Evolutionary conservation across 1,140 invertebrate genomes (phyloP).

Genomic region (Drosophila mauritiana): DNA sequence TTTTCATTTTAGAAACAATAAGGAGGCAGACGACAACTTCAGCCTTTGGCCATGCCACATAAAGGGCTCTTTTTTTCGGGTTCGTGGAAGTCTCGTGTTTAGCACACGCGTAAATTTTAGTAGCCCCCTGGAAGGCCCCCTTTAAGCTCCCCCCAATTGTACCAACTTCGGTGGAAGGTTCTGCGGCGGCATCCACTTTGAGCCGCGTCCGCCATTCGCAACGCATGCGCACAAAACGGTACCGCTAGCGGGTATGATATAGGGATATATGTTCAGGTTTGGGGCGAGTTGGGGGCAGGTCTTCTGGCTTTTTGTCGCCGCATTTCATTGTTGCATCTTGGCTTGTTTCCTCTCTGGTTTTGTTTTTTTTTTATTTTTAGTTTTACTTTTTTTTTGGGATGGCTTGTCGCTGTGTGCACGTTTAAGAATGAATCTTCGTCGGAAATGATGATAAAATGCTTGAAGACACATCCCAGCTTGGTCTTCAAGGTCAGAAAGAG

Average conservation of each 20-base stretch:
- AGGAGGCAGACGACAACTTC: constrained; percentile 46
- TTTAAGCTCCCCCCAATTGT: constrained; percentile 11
- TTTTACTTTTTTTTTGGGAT: constrained; percentile 3
- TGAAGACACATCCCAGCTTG: constrained; percentile 46
- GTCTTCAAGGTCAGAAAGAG: constrained; percentile 71
- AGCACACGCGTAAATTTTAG: constrained; percentile 84
- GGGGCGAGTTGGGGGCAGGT: neutral
- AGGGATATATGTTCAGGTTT: constrained; percentile 24
- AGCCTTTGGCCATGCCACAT: constrained; percentile 65
- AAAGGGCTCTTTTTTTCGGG: constrained; percentile 54
- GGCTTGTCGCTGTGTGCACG: constrained; percentile 48
- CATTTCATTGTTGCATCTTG: constrained; percentile 78
- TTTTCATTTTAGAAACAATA: constrained; percentile 79
- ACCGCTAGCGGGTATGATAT: constrained; percentile 78
- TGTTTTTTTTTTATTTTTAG: neutral
- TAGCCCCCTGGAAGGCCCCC: constrained; percentile 46
- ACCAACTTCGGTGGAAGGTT: constrained; percentile 17
- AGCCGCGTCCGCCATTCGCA: constrained; percentile 77
- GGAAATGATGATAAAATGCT: constrained; percentile 71
- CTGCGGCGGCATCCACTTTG: constrained; percentile 78
- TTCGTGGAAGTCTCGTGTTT: constrained; percentile 85
- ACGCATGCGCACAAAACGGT: constrained; percentile 84
- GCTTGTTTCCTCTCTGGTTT: constrained; percentile 7
- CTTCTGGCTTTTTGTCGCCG: constrained; percentile 71
- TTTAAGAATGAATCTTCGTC: constrained; percentile 77